Conservation (phyloP, 2,888 invertebrate genomes). For the Palloptera scutellata region DNA sequence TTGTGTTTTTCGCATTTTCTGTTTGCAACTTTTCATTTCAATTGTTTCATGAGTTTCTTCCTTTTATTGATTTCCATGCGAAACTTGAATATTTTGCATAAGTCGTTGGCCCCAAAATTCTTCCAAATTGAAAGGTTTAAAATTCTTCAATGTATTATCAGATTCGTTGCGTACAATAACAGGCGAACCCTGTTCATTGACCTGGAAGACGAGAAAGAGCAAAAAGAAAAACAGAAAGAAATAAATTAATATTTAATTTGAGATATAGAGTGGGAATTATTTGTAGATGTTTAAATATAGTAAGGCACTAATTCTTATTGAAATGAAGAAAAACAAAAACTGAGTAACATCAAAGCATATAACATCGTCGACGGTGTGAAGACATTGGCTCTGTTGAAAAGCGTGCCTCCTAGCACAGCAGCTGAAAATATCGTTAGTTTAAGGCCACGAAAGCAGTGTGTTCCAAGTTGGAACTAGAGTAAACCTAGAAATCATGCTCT, state of each 20-base stretch:
- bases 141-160: constrained; percentile 72
- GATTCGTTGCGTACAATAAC: constrained; percentile 59
- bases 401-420: too few relatives aligned
- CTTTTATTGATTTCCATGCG: constrained; percentile 53
- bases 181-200: constrained; percentile 69
- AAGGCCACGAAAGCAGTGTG: too few relatives aligned
- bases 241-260: not conserved
- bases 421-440: too few relatives aligned
- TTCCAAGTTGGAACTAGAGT: too few relatives aligned
- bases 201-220: constrained; percentile 41
- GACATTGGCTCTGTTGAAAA: too few relatives aligned
- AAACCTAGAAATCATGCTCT: too few relatives aligned
- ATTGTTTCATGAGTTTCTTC: constrained; percentile 18
- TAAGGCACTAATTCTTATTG: too few relatives aligned
- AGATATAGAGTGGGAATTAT: too few relatives aligned
- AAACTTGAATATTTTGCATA: constrained; percentile 70
- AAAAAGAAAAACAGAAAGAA: not conserved
- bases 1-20: constrained; percentile 19
- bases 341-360: too few relatives aligned
- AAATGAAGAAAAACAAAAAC: too few relatives aligned
- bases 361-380: too few relatives aligned
- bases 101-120: constrained; percentile 78
- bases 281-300: too few relatives aligned
- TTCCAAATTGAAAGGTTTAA: constrained; percentile 81
- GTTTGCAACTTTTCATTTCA: constrained; percentile 29